Percentiles rank a stretch among this genome's conserved stretches.
Evolutionary conservation across 2,113 vertebrate species (phyloP).

Genomic region (Gobius niger): DNA sequence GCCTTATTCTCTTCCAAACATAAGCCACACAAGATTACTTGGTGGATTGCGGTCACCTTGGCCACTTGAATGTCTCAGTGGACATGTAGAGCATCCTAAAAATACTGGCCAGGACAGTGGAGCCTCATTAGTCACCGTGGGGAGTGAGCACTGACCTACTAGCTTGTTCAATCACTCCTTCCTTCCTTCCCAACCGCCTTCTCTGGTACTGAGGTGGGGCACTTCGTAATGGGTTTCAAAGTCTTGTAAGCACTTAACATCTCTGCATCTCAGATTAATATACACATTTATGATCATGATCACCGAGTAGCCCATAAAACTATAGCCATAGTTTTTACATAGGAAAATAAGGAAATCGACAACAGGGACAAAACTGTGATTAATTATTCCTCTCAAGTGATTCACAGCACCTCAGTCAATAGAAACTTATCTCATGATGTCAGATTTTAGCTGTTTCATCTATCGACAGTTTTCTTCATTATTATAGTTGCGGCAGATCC

Average conservation of each 20-base stretch:
- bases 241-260: not conserved
- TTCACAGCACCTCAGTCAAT: not conserved
- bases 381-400: constrained; percentile 13
- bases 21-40: constrained; percentile 52
- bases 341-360: constrained; percentile 1
- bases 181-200: constrained; percentile 6
- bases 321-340: constrained; percentile 36
- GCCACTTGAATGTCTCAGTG: constrained; percentile 52
- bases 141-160: constrained; percentile 60
- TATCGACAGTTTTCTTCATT: not conserved
- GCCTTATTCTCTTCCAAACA: constrained; percentile 30
- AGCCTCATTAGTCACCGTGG: constrained; percentile 69
- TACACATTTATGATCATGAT: not conserved
- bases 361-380: constrained; percentile 39
- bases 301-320: constrained; percentile 1
- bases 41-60: constrained; percentile 76
- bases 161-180: constrained; percentile 27
- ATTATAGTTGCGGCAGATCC: constrained; percentile 1
- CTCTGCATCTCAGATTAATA: not conserved
- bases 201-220: not conserved
- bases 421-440: constrained; percentile 22
- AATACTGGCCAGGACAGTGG: constrained; percentile 67
- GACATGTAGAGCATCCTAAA: constrained; percentile 73
- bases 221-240: constrained; percentile 1
- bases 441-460: constrained; percentile 10